A percentile compares a stretch with the other conserved stretches of the same genome.
These are phyloP conservation scores for Cottus gobio DNA, from an alignment of 2,113 vertebrate genomes.

Conservation along the genomic window DNA sequence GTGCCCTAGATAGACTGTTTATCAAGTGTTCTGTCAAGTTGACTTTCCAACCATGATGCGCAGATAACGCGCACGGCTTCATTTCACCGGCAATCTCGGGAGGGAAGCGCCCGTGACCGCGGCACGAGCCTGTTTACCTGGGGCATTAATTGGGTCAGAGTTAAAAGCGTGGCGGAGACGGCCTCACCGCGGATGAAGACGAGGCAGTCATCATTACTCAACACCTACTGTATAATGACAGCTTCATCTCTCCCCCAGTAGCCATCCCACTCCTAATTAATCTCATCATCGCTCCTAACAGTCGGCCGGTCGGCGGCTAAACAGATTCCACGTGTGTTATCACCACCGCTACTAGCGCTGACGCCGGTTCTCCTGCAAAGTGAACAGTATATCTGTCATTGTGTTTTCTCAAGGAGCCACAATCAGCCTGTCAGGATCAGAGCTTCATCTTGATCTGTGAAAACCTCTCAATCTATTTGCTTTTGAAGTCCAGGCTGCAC, in stretches of 20 bases:
- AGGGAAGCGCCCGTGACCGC: constrained; percentile 65
- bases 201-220: constrained; percentile 76
- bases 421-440: constrained; percentile 36
- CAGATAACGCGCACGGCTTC: constrained; percentile 82
- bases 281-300: constrained; percentile 76
- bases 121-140: constrained; percentile 76
- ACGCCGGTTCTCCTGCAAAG: constrained; percentile 43
- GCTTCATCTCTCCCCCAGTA: constrained; percentile 80
- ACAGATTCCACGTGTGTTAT: constrained; percentile 74
- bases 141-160: constrained; percentile 80
- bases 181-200: constrained; percentile 61
- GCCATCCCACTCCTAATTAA: constrained; percentile 77
- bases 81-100: constrained; percentile 77
- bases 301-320: constrained; percentile 73
- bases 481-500: not conserved
- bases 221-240: constrained; percentile 78
- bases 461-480: constrained; percentile 7
- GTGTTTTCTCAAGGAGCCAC: constrained; percentile 18
- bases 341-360: constrained; percentile 39
- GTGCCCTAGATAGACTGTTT: constrained; percentile 87
- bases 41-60: constrained; percentile 81
- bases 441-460: constrained; percentile 5
- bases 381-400: constrained; percentile 29
- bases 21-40: constrained; percentile 86
- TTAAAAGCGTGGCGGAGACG: constrained; percentile 62